Percentiles rank a stretch among this genome's conserved stretches.
Evolutionary conservation across 2,888 invertebrate genomes (phyloP).

Genomic region (Rapana venosa): DNA sequence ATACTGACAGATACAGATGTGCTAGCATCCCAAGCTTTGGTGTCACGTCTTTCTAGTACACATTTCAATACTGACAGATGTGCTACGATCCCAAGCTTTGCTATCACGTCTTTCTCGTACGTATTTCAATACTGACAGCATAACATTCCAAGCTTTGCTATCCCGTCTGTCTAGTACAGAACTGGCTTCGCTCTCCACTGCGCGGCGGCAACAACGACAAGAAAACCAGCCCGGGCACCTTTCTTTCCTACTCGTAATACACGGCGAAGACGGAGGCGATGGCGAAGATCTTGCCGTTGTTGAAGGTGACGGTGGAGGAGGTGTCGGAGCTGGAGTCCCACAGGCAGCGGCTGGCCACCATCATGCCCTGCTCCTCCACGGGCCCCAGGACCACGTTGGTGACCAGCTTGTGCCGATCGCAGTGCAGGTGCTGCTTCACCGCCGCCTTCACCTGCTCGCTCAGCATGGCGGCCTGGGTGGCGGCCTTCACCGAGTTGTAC

Average conservation of each 20-base stretch:
- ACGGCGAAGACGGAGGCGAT: constrained; percentile 31
- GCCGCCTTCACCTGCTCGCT: constrained; percentile 30
- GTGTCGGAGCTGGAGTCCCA: constrained; percentile 25
- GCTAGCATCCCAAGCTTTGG: too few relatives aligned
- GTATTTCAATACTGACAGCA: too few relatives aligned
- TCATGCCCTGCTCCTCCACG: constrained; percentile 20
- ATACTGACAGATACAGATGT: too few relatives aligned
- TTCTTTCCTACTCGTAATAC: constrained; percentile 14
- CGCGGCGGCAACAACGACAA: background rate
- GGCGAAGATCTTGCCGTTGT: constrained; percentile 35
- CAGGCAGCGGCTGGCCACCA: constrained; percentile 30
- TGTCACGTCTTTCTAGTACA: too few relatives aligned
- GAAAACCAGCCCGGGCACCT: background rate
- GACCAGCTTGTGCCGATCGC: constrained; percentile 23
- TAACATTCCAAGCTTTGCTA: too few relatives aligned
- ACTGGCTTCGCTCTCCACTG: background rate
- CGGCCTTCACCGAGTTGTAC: constrained; percentile 15
- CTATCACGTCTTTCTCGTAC: too few relatives aligned
- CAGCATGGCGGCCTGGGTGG: background rate
- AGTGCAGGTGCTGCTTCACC: constrained; percentile 19
- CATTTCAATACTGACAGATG: too few relatives aligned
- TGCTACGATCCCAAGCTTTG: too few relatives aligned
- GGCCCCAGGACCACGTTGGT: constrained; percentile 28
- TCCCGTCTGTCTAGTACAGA: too few relatives aligned
- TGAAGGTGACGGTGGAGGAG: constrained; percentile 31